These are phyloP conservation scores for Mormyrus iriodes DNA, from an alignment of 2,113 vertebrate species.

Conservation along the genomic window DNA sequence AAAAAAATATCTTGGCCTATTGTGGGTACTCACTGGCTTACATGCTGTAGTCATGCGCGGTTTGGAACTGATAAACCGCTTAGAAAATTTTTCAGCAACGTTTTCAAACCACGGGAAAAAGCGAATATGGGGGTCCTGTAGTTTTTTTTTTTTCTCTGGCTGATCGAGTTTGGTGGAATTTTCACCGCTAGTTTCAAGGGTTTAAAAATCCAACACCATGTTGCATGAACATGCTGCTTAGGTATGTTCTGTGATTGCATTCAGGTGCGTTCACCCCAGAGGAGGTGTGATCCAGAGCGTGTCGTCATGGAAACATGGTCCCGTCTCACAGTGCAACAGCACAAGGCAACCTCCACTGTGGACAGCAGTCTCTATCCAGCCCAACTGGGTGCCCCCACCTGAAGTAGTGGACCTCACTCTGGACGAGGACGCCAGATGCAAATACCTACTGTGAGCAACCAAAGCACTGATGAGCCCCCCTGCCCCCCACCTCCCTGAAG, in stretches of 20 bases:
- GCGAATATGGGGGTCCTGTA: neutral
- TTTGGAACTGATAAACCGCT: neutral
- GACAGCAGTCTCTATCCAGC: conserved; percentile 79
- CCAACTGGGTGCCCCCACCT: conserved; percentile 81
- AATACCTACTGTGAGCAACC: conserved; percentile 81
- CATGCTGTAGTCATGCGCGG: neutral
- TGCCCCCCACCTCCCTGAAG: conserved; percentile 35
- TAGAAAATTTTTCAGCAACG: neutral
- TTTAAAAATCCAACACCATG: neutral
- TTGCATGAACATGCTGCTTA: neutral
- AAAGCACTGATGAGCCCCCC: conserved; percentile 60
- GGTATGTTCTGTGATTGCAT: conserved; percentile 11
- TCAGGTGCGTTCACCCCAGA: conserved; percentile 79
- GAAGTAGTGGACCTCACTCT: conserved; percentile 96
- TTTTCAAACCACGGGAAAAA: neutral
- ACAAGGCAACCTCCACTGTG: conserved; percentile 71
- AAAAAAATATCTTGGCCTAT: neutral
- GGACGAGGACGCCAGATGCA: conserved; percentile 86
- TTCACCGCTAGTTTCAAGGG: neutral
- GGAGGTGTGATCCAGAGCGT: conserved; percentile 93
- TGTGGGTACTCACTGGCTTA: neutral
- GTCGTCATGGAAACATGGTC: conserved; percentile 80
- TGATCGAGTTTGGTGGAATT: neutral
- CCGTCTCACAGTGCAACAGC: conserved; percentile 63
- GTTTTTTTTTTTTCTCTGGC: neutral